A percentile compares a stretch with the other conserved stretches of the same genome.
phyloP scores from a whole-genome alignment of 2,113 vertebrate species.

The Colaptes auratus region DNA sequence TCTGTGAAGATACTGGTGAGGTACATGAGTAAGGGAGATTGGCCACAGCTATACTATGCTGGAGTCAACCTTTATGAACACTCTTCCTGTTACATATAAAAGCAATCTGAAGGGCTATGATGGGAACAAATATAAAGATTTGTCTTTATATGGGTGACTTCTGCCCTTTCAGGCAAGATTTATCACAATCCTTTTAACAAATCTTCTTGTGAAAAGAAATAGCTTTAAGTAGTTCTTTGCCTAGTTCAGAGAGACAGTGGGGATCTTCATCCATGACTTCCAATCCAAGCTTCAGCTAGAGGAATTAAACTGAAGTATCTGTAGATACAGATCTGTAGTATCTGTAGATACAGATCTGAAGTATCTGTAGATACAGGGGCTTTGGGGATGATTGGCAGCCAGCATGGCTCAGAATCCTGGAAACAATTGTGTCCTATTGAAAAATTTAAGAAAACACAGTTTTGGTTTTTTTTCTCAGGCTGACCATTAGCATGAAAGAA shows the following conservation, averaged over 20 bases:
- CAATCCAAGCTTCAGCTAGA: background rate
- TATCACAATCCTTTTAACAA: background rate
- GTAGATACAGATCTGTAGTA: background rate
- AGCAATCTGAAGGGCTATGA: background rate
- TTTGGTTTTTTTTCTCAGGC: background rate
- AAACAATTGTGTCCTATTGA: background rate
- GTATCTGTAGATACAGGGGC: background rate
- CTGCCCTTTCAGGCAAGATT: background rate
- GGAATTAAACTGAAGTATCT: background rate
- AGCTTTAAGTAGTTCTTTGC: background rate
- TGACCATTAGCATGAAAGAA: background rate
- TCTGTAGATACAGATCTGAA: background rate
- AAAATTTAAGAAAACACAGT: background rate
- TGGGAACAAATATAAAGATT: background rate
- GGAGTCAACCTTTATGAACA: background rate
- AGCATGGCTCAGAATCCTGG: background rate
- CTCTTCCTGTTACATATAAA: background rate
- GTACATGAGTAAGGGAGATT: background rate
- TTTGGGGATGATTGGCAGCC: background rate
- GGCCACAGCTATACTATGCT: background rate
- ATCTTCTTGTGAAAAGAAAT: background rate
- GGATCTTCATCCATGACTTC: background rate
- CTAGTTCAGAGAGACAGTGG: background rate
- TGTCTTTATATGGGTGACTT: background rate
- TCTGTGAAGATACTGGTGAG: background rate